Percentiles rank a stretch among this genome's conserved stretches.
These are phyloP conservation scores for Drosophila eugracilis DNA, from an alignment of 1,140 invertebrate species.

Conservation along the genomic window DNA sequence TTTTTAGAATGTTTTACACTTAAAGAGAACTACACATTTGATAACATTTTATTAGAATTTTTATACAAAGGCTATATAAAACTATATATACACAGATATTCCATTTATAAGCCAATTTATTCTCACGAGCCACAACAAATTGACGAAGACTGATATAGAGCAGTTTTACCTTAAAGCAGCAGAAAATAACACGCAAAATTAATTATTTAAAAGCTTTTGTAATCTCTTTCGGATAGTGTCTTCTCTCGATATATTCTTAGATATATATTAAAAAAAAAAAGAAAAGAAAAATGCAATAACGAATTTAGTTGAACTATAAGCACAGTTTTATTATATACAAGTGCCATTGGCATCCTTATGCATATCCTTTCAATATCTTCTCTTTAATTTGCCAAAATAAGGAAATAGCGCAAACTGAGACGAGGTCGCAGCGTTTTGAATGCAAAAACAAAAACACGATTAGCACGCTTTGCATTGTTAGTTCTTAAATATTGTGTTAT, in stretches of 20 bases:
- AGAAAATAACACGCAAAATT: slow-evolving; percentile 30
- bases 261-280: slow-evolving; percentile 35
- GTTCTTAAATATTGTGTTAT: slow-evolving; percentile 77
- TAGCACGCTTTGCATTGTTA: slow-evolving; percentile 70
- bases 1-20: slow-evolving; percentile 66
- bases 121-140: slow-evolving; percentile 67
- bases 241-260: slow-evolving; percentile 35
- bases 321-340: slow-evolving; percentile 60
- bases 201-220: slow-evolving; percentile 63
- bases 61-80: slow-evolving; percentile 54
- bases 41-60: slow-evolving; percentile 66
- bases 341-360: slow-evolving; percentile 76
- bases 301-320: slow-evolving; percentile 81
- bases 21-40: slow-evolving; percentile 59
- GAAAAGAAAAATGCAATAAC: slow-evolving; percentile 64
- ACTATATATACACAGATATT: slow-evolving; percentile 45
- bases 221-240: slow-evolving; percentile 61
- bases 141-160: slow-evolving; percentile 70
- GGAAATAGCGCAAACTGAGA: slow-evolving; percentile 29
- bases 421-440: slow-evolving; percentile 32
- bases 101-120: slow-evolving; percentile 74
- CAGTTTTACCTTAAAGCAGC: slow-evolving; percentile 56
- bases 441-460: slow-evolving; percentile 25
- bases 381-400: slow-evolving; percentile 53
- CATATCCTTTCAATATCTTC: slow-evolving; percentile 65